A percentile compares a stretch with the other conserved stretches of the same genome.
Evolutionary conservation across 2,113 vertebrate species (phyloP).

Genomic region (Sakesphorus luctuosus): DNA sequence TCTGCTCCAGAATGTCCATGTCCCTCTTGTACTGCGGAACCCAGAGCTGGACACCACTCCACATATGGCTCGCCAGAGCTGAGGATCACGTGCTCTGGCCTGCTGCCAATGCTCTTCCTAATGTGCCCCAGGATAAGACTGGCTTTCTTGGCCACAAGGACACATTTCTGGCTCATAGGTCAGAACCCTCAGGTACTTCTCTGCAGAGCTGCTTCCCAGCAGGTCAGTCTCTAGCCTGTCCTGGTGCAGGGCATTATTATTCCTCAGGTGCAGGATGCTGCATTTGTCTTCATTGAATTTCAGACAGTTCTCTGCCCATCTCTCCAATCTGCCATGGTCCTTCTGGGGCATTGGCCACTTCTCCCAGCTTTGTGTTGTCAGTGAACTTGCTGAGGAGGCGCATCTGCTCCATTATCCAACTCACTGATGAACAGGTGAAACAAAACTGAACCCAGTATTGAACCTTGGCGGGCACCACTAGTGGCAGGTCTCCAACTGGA

Average conservation of each 20-base stretch:
- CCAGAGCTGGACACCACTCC: not conserved
- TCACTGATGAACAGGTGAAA: not conserved
- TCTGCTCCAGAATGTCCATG: not conserved
- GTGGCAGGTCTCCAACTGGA: not conserved
- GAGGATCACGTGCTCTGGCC: not conserved
- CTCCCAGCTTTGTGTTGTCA: not conserved
- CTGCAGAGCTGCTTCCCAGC: not conserved
- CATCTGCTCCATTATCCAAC: not conserved
- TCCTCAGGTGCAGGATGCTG: not conserved
- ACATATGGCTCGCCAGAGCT: not conserved
- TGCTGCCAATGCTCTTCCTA: not conserved
- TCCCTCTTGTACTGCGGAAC: not conserved
- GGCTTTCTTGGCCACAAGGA: not conserved
- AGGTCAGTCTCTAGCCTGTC: not conserved
- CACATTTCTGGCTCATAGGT: not conserved
- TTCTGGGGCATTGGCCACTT: not conserved
- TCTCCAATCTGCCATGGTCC: not conserved
- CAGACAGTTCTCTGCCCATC: not conserved
- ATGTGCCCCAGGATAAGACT: not conserved
- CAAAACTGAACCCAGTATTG: not conserved
- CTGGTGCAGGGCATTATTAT: not conserved
- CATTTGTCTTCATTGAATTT: not conserved
- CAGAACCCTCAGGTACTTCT: not conserved
- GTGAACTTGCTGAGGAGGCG: not conserved
- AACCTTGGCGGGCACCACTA: rapidly evolving